phyloP scores from a whole-genome alignment of 1,140 invertebrate genomes.

The Forficula auricularia region DNA sequence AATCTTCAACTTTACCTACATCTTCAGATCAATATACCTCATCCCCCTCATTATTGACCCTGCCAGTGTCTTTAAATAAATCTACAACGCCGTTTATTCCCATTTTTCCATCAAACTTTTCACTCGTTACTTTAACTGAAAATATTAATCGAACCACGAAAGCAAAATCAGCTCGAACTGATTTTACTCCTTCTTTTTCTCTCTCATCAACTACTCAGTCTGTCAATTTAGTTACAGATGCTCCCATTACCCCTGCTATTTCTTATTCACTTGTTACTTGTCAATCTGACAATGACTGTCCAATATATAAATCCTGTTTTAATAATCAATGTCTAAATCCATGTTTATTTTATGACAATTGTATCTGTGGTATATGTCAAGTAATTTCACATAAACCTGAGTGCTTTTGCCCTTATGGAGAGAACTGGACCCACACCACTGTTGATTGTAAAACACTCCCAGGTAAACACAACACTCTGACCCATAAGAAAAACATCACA shows the following conservation, averaged over 20 bases:
- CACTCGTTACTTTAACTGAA: too few relatives aligned
- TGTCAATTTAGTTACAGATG: too few relatives aligned
- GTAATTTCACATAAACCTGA: constrained; percentile 29
- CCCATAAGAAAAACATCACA: constrained; percentile 3
- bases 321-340: constrained; percentile 33
- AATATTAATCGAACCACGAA: too few relatives aligned
- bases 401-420: constrained; percentile 30
- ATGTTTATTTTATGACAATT: constrained; percentile 28
- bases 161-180: background rate
- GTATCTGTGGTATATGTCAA: constrained; percentile 24
- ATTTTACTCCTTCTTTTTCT: constrained; percentile 1
- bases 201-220: background rate
- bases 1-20: too few relatives aligned
- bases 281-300: constrained; percentile 25
- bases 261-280: too few relatives aligned
- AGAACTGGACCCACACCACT: constrained; percentile 12
- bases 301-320: constrained; percentile 31
- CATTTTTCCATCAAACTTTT: too few relatives aligned
- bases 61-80: too few relatives aligned
- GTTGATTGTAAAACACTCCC: constrained; percentile 33
- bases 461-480: constrained; percentile 30
- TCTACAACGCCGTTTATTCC: too few relatives aligned
- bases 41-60: too few relatives aligned
- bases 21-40: too few relatives aligned
- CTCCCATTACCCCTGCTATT: too few relatives aligned